Evolutionary conservation across 2,888 invertebrate genomes (phyloP).

Genomic region (Nudaria mundana): DNA sequence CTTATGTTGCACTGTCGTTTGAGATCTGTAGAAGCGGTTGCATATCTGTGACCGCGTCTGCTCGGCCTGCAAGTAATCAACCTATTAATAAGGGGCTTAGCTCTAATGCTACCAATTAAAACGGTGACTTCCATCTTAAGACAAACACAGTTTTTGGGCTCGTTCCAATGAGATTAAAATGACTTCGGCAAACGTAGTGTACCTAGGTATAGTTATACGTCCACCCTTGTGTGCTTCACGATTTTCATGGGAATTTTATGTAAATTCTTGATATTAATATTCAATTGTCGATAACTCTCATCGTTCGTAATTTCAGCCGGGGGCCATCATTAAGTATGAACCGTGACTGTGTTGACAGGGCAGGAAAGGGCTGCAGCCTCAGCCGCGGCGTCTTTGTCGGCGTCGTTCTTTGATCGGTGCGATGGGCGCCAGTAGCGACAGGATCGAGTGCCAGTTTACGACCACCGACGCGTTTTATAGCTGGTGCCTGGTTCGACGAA

Average conservation of each 20-base stretch:
- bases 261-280: conserved; percentile 61
- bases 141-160: conserved; percentile 77
- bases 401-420: conserved; percentile 63
- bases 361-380: conserved; percentile 44
- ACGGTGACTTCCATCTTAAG: conserved; percentile 72
- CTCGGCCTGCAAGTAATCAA: conserved; percentile 74
- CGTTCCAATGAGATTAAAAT: conserved; percentile 71
- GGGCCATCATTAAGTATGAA: conserved; percentile 60
- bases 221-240: conserved; percentile 30
- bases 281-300: conserved; percentile 68
- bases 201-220: conserved; percentile 39
- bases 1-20: conserved; percentile 45
- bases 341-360: conserved; percentile 76
- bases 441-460: conserved; percentile 73
- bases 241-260: conserved; percentile 55
- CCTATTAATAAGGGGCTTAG: conserved; percentile 78
- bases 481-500: conserved; percentile 62
- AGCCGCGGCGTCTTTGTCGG: conserved; percentile 67
- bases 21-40: conserved; percentile 37
- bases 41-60: conserved; percentile 36
- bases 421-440: conserved; percentile 65
- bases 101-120: conserved; percentile 78
- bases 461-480: conserved; percentile 68
- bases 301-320: conserved; percentile 65
- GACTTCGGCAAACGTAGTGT: conserved; percentile 49